phyloP scores from a whole-genome alignment of 1,140 invertebrate species.

The Sycophaga agraensis region DNA sequence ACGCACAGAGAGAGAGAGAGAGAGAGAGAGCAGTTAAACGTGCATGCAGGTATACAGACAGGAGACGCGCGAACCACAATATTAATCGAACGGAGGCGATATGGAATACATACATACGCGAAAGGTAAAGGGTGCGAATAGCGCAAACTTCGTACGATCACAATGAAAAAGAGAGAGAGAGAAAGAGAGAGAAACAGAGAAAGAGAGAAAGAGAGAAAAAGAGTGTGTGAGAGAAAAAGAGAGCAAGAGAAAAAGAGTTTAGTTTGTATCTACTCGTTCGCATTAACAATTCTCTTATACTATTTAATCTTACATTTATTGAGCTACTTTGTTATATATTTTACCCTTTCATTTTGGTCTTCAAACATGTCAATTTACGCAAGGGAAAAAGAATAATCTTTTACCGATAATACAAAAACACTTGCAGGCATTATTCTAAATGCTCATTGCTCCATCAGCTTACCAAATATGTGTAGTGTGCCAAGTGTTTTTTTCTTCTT shows the following conservation, averaged over 20 bases:
- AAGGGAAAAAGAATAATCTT: background rate
- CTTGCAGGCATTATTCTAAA: constrained; percentile 34
- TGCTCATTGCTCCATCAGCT: constrained; percentile 37
- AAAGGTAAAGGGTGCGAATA: background rate
- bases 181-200: background rate
- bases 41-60: background rate
- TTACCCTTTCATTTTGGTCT: background rate
- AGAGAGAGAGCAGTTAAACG: background rate
- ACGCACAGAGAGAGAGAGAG: too few relatives aligned
- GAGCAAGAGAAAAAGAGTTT: background rate
- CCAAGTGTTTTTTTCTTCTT: constrained; percentile 33
- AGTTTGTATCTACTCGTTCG: background rate
- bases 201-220: background rate
- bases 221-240: background rate
- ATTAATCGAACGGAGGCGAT: too few relatives aligned
- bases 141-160: background rate
- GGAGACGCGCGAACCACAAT: background rate
- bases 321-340: too few relatives aligned
- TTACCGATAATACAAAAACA: too few relatives aligned
- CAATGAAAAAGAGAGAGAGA: background rate
- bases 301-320: background rate
- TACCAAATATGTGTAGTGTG: constrained; percentile 41
- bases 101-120: background rate
- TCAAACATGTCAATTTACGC: background rate
- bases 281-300: background rate